phyloP scores from a whole-genome alignment of 2,113 vertebrate species.

The Prionailurus bengalensis region DNA sequence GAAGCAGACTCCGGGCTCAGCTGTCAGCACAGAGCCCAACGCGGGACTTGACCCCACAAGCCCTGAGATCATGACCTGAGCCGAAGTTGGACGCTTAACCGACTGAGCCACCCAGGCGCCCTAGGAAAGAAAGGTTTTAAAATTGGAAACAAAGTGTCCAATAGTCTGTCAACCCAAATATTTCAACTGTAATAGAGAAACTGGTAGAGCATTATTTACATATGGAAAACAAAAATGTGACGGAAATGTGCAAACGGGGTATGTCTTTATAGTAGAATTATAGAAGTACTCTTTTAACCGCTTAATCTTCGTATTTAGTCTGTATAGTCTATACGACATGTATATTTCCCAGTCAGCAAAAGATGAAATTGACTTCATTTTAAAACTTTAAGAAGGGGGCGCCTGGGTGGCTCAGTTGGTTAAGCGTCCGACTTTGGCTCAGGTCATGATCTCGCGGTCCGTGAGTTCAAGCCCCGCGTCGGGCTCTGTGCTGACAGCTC shows the following conservation, averaged over 20 bases:
- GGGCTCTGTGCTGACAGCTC: too few relatives aligned
- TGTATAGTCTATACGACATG: neutral
- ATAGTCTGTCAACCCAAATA: neutral
- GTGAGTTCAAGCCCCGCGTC: too few relatives aligned
- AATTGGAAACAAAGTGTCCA: neutral
- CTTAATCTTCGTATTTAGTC: neutral
- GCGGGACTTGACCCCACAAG: too few relatives aligned
- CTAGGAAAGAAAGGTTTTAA: too few relatives aligned
- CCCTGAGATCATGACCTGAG: too few relatives aligned
- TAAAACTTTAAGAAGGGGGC: neutral
- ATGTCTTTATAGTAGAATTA: neutral
- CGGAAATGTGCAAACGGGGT: neutral
- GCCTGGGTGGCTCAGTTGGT: too few relatives aligned
- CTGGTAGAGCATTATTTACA: neutral
- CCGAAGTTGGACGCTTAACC: too few relatives aligned
- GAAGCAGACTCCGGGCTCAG: too few relatives aligned
- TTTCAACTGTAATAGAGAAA: constrained; percentile 20
- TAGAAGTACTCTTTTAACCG: neutral
- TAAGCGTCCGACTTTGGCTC: too few relatives aligned
- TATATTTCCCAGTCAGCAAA: neutral
- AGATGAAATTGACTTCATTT: neutral
- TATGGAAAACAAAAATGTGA: neutral
- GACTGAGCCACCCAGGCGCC: too few relatives aligned
- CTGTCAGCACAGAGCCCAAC: too few relatives aligned
- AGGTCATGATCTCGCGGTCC: too few relatives aligned